These are phyloP conservation scores for Pagrus major DNA, from an alignment of 2,113 vertebrate species.

Conservation along the genomic window DNA sequence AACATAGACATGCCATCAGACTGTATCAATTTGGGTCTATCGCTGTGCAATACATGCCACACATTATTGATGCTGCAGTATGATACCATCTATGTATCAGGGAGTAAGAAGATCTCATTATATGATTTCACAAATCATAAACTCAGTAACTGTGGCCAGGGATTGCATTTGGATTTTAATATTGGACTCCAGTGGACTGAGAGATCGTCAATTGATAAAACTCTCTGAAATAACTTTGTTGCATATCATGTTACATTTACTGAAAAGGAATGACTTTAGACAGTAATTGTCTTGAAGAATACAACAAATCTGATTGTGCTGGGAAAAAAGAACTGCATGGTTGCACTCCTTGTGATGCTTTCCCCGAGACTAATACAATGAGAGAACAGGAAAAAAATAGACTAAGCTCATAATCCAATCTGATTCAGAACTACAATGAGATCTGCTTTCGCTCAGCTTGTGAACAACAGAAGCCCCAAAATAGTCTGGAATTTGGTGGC, in stretches of 20 bases:
- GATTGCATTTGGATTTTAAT: slow-evolving; percentile 55
- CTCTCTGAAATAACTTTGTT: slow-evolving; percentile 51
- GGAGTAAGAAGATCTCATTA: slow-evolving; percentile 64
- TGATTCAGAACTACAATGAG: slow-evolving; percentile 65
- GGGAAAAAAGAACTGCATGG: slow-evolving; percentile 25
- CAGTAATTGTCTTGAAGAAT: slow-evolving; percentile 52
- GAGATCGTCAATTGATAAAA: slow-evolving; percentile 54
- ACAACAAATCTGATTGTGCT: slow-evolving; percentile 42
- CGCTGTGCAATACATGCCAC: slow-evolving; percentile 29
- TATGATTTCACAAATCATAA: slow-evolving; percentile 62
- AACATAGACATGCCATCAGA: slow-evolving; percentile 26
- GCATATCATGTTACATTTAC: slow-evolving; percentile 21
- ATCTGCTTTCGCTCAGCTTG: slow-evolving; percentile 40
- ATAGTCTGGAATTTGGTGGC: slow-evolving; percentile 31
- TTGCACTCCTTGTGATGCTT: slow-evolving; percentile 31
- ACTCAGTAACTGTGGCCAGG: slow-evolving; percentile 21
- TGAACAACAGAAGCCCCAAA: slow-evolving; percentile 45
- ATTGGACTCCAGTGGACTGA: slow-evolving; percentile 36
- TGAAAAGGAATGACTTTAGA: slow-evolving; percentile 45
- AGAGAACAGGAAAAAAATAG: slow-evolving; percentile 47
- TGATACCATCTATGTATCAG: slow-evolving; percentile 51
- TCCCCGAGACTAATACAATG: slow-evolving; percentile 45
- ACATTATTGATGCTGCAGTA: slow-evolving; percentile 25
- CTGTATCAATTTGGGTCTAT: slow-evolving; percentile 4
- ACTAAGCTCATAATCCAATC: slow-evolving; percentile 75